A percentile compares a stretch with the other conserved stretches of the same genome.
Conservation (phyloP, 1,140 invertebrate species). For the Charaxes varanes region DNA sequence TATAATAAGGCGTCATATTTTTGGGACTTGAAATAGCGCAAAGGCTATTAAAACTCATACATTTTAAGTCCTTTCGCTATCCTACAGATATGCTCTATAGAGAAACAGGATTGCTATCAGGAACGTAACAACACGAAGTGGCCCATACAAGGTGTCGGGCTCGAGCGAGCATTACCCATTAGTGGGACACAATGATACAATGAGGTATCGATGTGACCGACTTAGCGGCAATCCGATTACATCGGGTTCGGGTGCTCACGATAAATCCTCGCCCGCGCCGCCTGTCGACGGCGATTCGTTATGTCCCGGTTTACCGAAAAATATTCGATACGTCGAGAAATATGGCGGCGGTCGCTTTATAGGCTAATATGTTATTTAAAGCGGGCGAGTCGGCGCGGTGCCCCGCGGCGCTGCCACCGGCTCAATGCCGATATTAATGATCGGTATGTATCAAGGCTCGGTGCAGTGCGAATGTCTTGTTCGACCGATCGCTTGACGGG, state of each 20-base stretch:
- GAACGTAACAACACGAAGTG: too few species aligned
- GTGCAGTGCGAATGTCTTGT: slow-evolving; percentile 43
- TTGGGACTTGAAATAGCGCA: too few species aligned
- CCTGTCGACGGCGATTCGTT: slow-evolving; percentile 57
- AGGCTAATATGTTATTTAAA: slow-evolving; percentile 61
- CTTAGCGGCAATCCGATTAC: slow-evolving; percentile 49
- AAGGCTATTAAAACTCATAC: too few species aligned
- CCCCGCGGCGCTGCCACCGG: slow-evolving; percentile 54
- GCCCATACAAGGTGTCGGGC: too few species aligned
- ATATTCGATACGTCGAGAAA: slow-evolving; percentile 54
- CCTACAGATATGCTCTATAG: too few species aligned
- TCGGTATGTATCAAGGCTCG: slow-evolving; percentile 48
- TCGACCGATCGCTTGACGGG: slow-evolving; percentile 27
- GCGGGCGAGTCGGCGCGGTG: slow-evolving; percentile 31
- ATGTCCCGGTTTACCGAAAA: slow-evolving; percentile 55
- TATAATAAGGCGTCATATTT: too few species aligned
- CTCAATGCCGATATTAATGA: slow-evolving; percentile 63
- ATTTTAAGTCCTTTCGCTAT: too few species aligned
- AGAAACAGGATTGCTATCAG: too few species aligned
- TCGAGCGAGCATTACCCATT: background rate
- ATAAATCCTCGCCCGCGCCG: slow-evolving; percentile 50
- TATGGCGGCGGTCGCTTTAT: slow-evolving; percentile 58
- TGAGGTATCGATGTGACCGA: background rate
- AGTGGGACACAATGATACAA: background rate
- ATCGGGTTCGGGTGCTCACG: slow-evolving; percentile 44